Conservation (phyloP, 2,113 vertebrate genomes). For the Paradoxurus hermaphroditus region DNA sequence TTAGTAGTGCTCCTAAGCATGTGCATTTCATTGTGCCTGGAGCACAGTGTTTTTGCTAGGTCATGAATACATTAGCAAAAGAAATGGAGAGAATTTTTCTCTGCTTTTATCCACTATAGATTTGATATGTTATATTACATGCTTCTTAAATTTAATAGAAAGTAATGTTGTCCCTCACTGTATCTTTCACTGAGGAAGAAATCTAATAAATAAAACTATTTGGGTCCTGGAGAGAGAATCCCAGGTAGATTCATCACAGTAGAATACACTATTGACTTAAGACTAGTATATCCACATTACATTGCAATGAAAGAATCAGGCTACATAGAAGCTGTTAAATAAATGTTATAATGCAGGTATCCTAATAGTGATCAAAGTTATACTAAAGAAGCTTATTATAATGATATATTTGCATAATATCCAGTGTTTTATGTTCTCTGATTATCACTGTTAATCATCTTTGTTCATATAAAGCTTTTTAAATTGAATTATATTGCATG, state of each 20-base stretch:
- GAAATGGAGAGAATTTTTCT: neutral
- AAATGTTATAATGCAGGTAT: neutral
- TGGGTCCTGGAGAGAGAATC: neutral
- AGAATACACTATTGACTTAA: slow-evolving; percentile 28
- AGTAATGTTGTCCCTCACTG: neutral
- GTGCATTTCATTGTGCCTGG: neutral
- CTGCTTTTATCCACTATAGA: neutral
- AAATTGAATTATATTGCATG: neutral
- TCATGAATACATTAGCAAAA: neutral
- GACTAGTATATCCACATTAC: neutral
- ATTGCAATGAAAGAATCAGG: neutral
- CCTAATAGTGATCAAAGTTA: neutral
- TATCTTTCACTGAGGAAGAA: neutral
- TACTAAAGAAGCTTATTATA: neutral
- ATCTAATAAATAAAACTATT: slow-evolving; percentile 13
- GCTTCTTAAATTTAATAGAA: slow-evolving; percentile 34
- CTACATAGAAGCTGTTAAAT: neutral
- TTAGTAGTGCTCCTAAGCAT: neutral
- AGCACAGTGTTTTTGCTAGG: neutral
- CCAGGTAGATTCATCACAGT: neutral
- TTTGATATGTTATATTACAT: neutral
- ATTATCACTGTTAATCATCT: neutral
- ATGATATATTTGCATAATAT: neutral
- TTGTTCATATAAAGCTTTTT: neutral
- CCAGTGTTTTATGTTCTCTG: neutral